These are phyloP conservation scores for Lepas anatifera DNA, from an alignment of 2,888 invertebrate species.

Conservation along the genomic window DNA sequence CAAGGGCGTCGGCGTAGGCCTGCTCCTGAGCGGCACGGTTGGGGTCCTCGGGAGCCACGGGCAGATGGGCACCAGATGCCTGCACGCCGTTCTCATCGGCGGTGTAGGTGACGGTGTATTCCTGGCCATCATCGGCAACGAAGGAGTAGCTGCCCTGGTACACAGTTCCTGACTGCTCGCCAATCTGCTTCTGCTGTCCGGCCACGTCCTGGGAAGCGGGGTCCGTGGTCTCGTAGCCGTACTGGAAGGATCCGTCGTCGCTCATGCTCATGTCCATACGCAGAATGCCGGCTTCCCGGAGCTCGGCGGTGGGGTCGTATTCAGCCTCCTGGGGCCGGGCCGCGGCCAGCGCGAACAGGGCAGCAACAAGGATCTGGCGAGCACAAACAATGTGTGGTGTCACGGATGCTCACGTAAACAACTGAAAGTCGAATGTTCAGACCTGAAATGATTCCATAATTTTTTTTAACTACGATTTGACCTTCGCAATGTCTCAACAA, in stretches of 20 bases:
- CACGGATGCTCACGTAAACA: no score
- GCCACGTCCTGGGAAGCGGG: not conserved
- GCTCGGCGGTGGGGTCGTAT: not conserved
- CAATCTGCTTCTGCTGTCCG: conserved; percentile 10
- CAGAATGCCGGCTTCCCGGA: conserved; percentile 4
- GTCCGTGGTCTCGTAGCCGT: conserved; percentile 19
- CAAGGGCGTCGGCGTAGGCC: not conserved
- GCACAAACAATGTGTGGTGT: no score
- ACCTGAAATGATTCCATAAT: no score
- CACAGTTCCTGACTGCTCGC: not conserved
- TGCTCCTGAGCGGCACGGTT: not conserved
- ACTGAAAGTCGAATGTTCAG: no score
- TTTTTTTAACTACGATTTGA: no score
- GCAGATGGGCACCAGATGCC: not conserved
- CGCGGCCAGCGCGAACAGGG: not conserved
- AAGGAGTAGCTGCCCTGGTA: conserved; percentile 1
- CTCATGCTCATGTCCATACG: conserved; percentile 6
- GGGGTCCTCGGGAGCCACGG: not conserved
- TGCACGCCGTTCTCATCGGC: conserved; percentile 13
- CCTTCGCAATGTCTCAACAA: no score
- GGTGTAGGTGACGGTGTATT: not conserved
- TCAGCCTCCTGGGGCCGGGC: conserved; percentile 6
- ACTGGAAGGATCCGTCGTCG: conserved; percentile 22
- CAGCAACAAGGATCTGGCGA: not conserved
- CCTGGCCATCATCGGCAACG: not conserved